A percentile compares a stretch with the other conserved stretches of the same genome.
These are phyloP conservation scores for Orgyia antiqua DNA, from an alignment of 2,888 invertebrate species.

Conservation along the genomic window DNA sequence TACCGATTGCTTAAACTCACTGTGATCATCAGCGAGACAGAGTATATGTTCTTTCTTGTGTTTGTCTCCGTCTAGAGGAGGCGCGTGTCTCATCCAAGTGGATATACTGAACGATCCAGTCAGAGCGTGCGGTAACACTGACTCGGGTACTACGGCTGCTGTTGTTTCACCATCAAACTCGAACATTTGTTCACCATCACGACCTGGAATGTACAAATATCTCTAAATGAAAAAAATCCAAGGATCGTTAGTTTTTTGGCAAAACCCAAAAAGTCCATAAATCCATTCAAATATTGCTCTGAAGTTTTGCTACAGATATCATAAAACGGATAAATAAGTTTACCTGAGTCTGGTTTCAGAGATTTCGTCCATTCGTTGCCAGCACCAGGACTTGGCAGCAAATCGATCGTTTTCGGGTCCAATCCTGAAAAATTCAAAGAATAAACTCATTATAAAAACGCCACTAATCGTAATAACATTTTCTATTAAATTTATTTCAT, in stretches of 20 bases:
- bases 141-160: conserved; percentile 87
- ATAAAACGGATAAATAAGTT: conserved; percentile 7
- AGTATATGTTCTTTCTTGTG: conserved; percentile 97
- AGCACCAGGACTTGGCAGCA: conserved; percentile 89
- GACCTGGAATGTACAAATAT: no score
- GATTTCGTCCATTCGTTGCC: conserved; percentile 90
- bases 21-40: conserved; percentile 98
- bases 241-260: no score
- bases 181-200: conserved; percentile 93
- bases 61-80: conserved; percentile 87
- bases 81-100: conserved; percentile 96
- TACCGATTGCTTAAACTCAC: no score
- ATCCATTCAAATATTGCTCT: no score
- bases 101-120: conserved; percentile 92
- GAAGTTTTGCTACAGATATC: no score
- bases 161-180: conserved; percentile 95
- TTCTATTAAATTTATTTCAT: no score
- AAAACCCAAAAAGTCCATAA: no score
- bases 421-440: conserved; percentile 63
- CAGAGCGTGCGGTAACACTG: conserved; percentile 86
- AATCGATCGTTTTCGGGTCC: conserved; percentile 88
- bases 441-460: no score
- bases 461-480: no score
- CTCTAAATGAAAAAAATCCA: no score
- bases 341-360: conserved; percentile 88